Percentiles rank a stretch among this genome's conserved stretches.
Evolutionary conservation across 2,888 invertebrate genomes (phyloP).

Genomic region (Agrilus biguttatus): DNA sequence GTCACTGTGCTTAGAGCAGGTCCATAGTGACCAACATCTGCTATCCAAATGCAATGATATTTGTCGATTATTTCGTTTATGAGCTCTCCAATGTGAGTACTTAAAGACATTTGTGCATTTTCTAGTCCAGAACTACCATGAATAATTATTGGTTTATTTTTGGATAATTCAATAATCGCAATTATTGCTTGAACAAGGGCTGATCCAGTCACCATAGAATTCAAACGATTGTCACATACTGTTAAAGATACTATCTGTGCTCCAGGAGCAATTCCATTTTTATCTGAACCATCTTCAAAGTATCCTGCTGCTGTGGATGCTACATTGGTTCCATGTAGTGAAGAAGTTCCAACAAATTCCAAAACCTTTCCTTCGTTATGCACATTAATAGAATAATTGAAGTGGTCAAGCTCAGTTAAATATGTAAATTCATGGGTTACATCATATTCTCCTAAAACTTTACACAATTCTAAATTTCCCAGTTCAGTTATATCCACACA

Average conservation of each 20-base stretch:
- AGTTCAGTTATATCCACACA: slow-evolving; percentile 71
- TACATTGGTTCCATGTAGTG: slow-evolving; percentile 95
- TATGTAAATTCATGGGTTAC: slow-evolving; percentile 63
- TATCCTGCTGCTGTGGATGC: slow-evolving; percentile 89
- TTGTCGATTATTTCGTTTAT: slow-evolving; percentile 82
- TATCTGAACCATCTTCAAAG: slow-evolving; percentile 72
- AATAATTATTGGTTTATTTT: slow-evolving; percentile 56
- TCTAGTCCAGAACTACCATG: slow-evolving; percentile 99
- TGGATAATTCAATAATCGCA: slow-evolving; percentile 61
- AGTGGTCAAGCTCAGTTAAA: slow-evolving; percentile 62
- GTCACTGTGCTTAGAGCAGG: slow-evolving; percentile 88
- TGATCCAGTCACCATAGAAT: slow-evolving; percentile 94
- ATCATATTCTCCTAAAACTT: slow-evolving; percentile 68
- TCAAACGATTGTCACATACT: slow-evolving; percentile 85
- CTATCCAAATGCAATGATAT: slow-evolving; percentile 84
- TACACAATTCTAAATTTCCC: slow-evolving; percentile 67
- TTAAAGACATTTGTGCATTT: slow-evolving; percentile 47
- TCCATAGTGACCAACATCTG: slow-evolving; percentile 90
- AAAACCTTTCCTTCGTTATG: slow-evolving; percentile 82
- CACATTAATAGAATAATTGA: slow-evolving; percentile 84
- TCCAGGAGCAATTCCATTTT: slow-evolving; percentile 92
- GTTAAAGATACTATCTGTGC: slow-evolving; percentile 86
- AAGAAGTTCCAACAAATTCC: slow-evolving; percentile 63
- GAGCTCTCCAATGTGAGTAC: slow-evolving; percentile 58
- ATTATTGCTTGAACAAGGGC: slow-evolving; percentile 85